Conservation (phyloP, 2,113 vertebrate species). For the Cochlearius cochlearius region DNA sequence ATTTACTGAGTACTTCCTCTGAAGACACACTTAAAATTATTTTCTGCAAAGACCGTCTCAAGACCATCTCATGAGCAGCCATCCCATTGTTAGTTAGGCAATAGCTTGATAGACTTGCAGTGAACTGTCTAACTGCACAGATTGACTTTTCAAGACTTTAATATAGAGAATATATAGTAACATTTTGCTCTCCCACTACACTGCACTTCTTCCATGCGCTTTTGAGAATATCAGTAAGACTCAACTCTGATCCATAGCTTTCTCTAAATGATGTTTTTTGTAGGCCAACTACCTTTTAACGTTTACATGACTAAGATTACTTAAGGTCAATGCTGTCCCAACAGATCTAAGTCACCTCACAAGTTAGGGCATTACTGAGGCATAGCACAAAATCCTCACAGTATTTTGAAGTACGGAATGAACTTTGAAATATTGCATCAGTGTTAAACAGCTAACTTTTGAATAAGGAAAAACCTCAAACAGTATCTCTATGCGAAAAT, state of each 20-base stretch:
- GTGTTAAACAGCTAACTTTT: background rate
- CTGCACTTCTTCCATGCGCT: background rate
- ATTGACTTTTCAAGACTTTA: background rate
- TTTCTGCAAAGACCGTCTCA: background rate
- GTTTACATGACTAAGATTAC: background rate
- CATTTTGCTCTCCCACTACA: background rate
- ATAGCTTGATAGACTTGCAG: accelerated
- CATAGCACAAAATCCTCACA: background rate
- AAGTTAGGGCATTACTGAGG: background rate
- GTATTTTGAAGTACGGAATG: background rate
- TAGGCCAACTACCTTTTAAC: background rate
- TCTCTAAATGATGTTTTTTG: background rate
- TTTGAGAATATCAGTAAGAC: background rate
- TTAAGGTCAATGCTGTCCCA: background rate
- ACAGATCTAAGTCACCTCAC: background rate
- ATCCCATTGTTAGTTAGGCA: background rate
- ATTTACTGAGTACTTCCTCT: background rate
- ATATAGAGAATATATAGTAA: background rate
- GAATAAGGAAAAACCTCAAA: background rate
- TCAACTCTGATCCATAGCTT: background rate
- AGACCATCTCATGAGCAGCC: background rate
- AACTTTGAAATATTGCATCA: background rate
- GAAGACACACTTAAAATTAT: background rate
- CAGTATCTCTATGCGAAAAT: background rate
- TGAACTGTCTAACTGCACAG: background rate